phyloP scores from a whole-genome alignment of 2,113 vertebrate genomes.

The Lucifuga dentata region DNA sequence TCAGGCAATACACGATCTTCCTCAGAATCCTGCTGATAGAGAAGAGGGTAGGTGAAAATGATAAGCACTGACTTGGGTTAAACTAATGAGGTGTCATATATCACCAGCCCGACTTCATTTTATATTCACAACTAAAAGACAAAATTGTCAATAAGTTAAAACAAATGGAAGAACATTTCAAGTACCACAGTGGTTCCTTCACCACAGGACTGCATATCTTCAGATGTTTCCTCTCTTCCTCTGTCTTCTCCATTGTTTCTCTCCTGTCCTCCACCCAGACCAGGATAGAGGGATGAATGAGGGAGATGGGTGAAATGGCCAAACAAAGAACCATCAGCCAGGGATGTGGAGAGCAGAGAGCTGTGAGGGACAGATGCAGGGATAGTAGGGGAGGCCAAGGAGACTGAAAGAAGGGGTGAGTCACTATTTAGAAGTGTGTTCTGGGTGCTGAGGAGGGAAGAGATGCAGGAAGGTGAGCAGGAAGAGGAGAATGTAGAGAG shows the following conservation, averaged over 20 bases:
- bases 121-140: neutral
- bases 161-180: conserved; percentile 4
- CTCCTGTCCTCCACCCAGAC: conserved; percentile 4
- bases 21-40: conserved; percentile 20
- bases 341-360: conserved; percentile 31
- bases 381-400: conserved; percentile 18
- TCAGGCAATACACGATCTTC: conserved; percentile 30
- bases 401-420: neutral
- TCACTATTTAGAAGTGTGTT: conserved; percentile 56
- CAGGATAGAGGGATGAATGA: conserved; percentile 9
- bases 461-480: conserved; percentile 20
- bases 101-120: neutral
- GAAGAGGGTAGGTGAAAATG: too few species aligned
- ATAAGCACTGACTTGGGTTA: too few species aligned
- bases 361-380: conserved; percentile 14
- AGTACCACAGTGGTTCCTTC: conserved; percentile 66
- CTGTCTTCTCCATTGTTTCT: conserved; percentile 6
- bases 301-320: conserved; percentile 10
- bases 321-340: conserved; percentile 24
- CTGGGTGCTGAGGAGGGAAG: conserved; percentile 67
- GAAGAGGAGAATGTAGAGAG: conserved; percentile 44
- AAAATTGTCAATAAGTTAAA: neutral
- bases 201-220: conserved; percentile 30
- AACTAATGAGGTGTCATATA: too few species aligned
- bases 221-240: conserved; percentile 36